Base-by-base conservation (phyloP, 1,140 invertebrate species). In the Anastatus disparis region DNA sequence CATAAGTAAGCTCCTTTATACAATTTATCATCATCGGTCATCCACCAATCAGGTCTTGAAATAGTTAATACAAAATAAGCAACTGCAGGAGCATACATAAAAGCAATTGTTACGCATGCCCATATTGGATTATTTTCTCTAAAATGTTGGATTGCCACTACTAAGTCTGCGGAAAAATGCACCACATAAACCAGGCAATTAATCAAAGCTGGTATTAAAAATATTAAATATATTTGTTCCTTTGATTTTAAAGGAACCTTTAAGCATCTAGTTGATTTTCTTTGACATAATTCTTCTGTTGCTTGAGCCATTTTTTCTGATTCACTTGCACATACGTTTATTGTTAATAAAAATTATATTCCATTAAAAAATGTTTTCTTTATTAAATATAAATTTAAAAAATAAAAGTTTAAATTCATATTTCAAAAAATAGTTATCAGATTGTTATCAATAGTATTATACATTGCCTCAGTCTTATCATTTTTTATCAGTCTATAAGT, bases 41-140 rank as follows among this genome's bases (percentile, higher is more conserved):
- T 86, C 85, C 84, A 88, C 74, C 85, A 87, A 24, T 88, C 87
- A 8, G 88, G 88, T 40, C 87, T 86, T 0, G 88, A 87, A n/a
- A 90, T 77, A 1, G 87, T 89, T 35, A 90, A 82, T 2, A 89
- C 71, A 62, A 89, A 85, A 42, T 87, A 86, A 6, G 84, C 75
- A 62, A 89, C 22, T 56, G 90, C 85, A 50, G 89, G 88, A 17
- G 86, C 72, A 76, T 86, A 87, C 73, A 90, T 87, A 24, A 90
- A 73, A 29, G 80, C 76, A 7, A 88, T 74, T 15, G 88, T 89
- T 59, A 85, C 84, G 8, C 75, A 78, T 53, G 81, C 88, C 79
- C 89, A 83, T 68, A 85, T 64, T 10, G 81, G 79, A 77, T 88
- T 84, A 7, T 79, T 72, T 72, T 88, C 86, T 35, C 77, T 80